Conservation (phyloP, 2,113 vertebrate genomes). For the Ptyas mucosa region DNA sequence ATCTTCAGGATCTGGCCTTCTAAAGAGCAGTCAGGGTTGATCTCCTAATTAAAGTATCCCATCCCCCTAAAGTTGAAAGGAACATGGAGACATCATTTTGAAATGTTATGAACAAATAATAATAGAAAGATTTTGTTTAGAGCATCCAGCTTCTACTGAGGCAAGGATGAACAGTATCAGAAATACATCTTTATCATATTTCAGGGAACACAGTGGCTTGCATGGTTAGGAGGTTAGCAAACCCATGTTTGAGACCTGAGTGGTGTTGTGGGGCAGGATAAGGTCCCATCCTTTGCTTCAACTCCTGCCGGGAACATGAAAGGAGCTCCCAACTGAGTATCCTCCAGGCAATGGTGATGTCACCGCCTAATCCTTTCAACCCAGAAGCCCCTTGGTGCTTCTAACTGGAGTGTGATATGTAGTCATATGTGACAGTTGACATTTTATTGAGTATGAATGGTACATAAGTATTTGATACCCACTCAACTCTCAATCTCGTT, state of each 20-base stretch:
- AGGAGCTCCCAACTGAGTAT: too few relatives aligned
- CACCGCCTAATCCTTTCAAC: too few relatives aligned
- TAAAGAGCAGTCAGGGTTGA: too few relatives aligned
- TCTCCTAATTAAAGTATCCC: conserved; percentile 42
- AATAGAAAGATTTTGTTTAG: background rate
- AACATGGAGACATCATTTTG: background rate
- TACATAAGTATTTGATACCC: background rate
- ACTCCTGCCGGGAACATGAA: too few relatives aligned
- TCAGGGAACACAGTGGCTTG: too few relatives aligned
- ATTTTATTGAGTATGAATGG: background rate
- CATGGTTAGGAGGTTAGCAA: too few relatives aligned
- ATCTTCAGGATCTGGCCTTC: too few relatives aligned
- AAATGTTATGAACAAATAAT: background rate
- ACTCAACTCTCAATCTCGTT: background rate
- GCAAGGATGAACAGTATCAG: background rate
- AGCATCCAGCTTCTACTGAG: background rate
- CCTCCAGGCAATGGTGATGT: too few relatives aligned
- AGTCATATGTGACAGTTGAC: background rate
- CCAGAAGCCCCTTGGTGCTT: too few relatives aligned
- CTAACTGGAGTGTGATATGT: background rate
- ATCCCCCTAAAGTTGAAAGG: conserved; percentile 52
- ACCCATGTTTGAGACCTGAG: too few relatives aligned
- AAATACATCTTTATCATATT: background rate
- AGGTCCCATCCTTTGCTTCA: too few relatives aligned
- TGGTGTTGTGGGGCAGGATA: too few relatives aligned